phyloP scores from a whole-genome alignment of 2,797 vertebrate genomes.

The Ispidina picta region DNA sequence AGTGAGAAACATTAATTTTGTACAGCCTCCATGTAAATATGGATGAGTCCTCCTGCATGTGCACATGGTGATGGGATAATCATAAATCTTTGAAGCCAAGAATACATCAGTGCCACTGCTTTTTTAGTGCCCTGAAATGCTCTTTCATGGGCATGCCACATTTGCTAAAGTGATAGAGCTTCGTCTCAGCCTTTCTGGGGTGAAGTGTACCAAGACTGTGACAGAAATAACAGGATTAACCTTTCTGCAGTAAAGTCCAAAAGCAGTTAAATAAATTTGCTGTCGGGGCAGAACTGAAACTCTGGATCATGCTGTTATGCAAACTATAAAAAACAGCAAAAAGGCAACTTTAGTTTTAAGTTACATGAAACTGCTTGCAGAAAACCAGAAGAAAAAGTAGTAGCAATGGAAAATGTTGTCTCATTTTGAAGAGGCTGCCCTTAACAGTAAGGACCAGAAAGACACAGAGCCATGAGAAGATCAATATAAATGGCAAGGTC shows the following conservation, averaged over 20 bases:
- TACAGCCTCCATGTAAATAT: neutral
- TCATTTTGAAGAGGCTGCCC: neutral
- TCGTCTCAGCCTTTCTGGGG: neutral
- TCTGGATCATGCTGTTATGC: neutral
- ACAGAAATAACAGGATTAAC: neutral
- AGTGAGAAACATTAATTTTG: neutral
- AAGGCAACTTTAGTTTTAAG: neutral
- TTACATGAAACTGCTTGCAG: neutral
- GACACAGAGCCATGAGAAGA: neutral
- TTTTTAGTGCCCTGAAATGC: neutral
- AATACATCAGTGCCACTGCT: neutral
- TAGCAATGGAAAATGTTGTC: neutral
- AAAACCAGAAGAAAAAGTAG: neutral
- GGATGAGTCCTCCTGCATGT: neutral
- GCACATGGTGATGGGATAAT: neutral
- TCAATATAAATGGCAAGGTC: neutral
- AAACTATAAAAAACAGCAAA: neutral
- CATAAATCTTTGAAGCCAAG: neutral
- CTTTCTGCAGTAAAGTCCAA: neutral
- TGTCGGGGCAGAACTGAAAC: neutral
- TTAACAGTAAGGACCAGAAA: neutral
- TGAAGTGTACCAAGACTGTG: neutral
- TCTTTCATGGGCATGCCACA: neutral
- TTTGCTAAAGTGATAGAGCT: neutral
- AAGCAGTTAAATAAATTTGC: neutral